These are phyloP conservation scores for Meganola albula DNA, from an alignment of 2,888 invertebrate genomes.

Conservation along the genomic window DNA sequence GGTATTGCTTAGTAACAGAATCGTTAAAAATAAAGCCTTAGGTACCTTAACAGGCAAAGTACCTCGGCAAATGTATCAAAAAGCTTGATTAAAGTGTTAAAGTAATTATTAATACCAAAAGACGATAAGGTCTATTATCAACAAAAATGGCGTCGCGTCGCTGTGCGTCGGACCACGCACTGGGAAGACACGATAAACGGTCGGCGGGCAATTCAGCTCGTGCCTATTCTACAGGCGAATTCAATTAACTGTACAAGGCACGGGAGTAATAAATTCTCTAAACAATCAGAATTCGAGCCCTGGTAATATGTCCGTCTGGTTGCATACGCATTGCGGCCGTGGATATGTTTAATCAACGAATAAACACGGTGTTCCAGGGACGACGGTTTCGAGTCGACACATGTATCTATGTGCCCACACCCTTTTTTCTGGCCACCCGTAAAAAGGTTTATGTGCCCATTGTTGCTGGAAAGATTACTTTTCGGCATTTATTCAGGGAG, in stretches of 20 bases:
- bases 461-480: constrained; percentile 55
- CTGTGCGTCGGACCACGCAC: constrained; percentile 42
- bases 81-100: too few species aligned
- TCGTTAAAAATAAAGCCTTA: too few species aligned
- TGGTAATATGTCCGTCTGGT: constrained; percentile 74
- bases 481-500: constrained; percentile 49
- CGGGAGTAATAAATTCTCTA: constrained; percentile 77
- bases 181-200: constrained; percentile 65
- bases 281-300: constrained; percentile 77
- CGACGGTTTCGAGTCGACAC: constrained; percentile 51
- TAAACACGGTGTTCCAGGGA: constrained; percentile 58
- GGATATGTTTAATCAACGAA: constrained; percentile 73
- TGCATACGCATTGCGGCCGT: constrained; percentile 75
- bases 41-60: too few species aligned
- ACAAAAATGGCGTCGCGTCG: constrained; percentile 46
- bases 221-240: constrained; percentile 74
- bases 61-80: too few species aligned
- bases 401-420: constrained; percentile 46
- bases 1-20: too few species aligned
- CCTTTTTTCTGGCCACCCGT: constrained; percentile 40
- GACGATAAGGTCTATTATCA: constrained; percentile 34
- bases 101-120: constrained; percentile 25
- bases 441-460: constrained; percentile 58
- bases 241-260: constrained; percentile 77
- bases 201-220: constrained; percentile 62